Evolutionary conservation across 2,888 invertebrate genomes (phyloP).

Genomic region (Andrena dorsata): DNA sequence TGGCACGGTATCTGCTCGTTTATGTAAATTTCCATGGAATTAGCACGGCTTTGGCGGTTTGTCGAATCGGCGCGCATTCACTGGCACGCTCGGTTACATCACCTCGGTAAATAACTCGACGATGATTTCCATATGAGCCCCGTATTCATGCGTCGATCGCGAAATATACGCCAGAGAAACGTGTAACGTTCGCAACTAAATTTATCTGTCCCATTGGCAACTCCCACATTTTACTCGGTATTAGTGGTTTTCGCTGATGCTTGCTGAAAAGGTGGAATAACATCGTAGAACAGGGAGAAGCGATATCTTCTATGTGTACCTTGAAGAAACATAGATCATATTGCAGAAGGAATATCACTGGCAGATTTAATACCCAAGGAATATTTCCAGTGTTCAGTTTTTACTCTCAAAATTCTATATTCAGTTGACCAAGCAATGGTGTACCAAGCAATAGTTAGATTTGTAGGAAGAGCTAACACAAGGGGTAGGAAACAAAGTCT

Average conservation of each 20-base stretch:
- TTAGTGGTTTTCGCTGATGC: not conserved
- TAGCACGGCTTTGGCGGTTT: conserved; percentile 17
- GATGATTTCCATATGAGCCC: not conserved
- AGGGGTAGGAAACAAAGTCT: too few relatives aligned
- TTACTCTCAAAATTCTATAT: too few relatives aligned
- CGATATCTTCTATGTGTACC: too few relatives aligned
- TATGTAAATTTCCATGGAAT: conserved; percentile 11
- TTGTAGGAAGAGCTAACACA: too few relatives aligned
- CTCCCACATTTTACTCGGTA: conserved; percentile 32
- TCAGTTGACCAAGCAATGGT: too few relatives aligned
- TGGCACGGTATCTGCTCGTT: not conserved
- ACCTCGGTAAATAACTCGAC: conserved; percentile 20
- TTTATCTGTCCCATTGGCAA: not conserved
- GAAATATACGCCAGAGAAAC: not conserved
- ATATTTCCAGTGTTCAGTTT: too few relatives aligned
- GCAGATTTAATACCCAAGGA: too few relatives aligned
- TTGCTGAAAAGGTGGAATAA: conserved; percentile 4
- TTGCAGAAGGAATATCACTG: too few relatives aligned
- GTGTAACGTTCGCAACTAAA: not conserved
- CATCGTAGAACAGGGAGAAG: too few relatives aligned
- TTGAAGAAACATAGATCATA: too few relatives aligned
- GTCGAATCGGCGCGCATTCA: conserved; percentile 25
- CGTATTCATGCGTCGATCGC: conserved; percentile 14
- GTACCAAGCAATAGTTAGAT: too few relatives aligned
- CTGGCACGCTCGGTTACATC: conserved; percentile 24